Evolutionary conservation across 2,113 vertebrate species (phyloP).

Genomic region (Uropsilus gracilis): DNA sequence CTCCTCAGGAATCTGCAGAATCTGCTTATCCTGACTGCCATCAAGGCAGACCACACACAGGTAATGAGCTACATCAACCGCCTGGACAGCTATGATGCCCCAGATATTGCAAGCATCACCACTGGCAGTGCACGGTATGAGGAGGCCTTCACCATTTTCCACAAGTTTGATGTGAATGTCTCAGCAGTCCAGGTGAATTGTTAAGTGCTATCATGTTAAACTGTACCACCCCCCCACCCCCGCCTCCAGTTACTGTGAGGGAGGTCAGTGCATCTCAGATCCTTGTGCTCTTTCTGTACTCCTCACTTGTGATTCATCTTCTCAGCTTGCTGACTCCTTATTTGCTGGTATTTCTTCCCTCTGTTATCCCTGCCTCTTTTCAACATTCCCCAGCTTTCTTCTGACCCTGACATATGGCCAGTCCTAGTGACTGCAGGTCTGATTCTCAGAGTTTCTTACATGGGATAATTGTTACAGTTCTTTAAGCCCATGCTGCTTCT

Average conservation of each 20-base stretch:
- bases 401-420: neutral
- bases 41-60: slow-evolving; percentile 93
- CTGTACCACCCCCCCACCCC: neutral
- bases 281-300: neutral
- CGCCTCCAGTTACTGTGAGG: neutral
- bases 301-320: neutral
- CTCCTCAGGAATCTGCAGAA: slow-evolving; percentile 94
- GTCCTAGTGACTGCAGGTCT: neutral
- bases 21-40: slow-evolving; percentile 94
- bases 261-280: neutral
- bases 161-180: slow-evolving; percentile 95
- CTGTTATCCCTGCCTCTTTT: neutral
- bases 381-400: too few relatives aligned
- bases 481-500: neutral
- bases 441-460: neutral
- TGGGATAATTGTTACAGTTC: neutral
- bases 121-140: slow-evolving; percentile 95
- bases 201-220: neutral
- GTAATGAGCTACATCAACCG: slow-evolving; percentile 96
- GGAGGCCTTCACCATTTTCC: slow-evolving; percentile 95
- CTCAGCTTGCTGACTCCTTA: neutral
- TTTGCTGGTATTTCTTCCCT: neutral
- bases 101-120: slow-evolving; percentile 94
- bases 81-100: slow-evolving; percentile 95
- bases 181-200: slow-evolving; percentile 92